Percentiles rank a stretch among this genome's conserved stretches.
phyloP scores from a whole-genome alignment of 2,888 invertebrate species.

The Andricus curvator region DNA sequence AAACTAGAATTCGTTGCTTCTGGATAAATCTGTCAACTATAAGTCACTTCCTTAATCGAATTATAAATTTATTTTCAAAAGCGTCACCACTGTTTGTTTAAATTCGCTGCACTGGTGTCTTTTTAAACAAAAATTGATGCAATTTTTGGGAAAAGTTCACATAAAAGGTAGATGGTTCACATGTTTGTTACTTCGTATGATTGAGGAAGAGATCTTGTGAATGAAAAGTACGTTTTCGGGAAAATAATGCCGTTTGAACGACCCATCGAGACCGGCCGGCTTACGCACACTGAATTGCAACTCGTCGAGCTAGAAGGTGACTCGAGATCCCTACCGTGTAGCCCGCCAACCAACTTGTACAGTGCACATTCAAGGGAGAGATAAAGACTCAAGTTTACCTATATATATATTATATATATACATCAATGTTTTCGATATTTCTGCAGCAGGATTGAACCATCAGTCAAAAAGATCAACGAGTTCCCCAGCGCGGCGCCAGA shows the following conservation, averaged over 20 bases:
- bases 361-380: slow-evolving; percentile 18
- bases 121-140: neutral
- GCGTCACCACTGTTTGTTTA: neutral
- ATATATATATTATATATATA: slow-evolving; percentile 10
- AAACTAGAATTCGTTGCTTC: no score
- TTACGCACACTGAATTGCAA: slow-evolving; percentile 66
- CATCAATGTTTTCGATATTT: slow-evolving; percentile 17
- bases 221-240: neutral
- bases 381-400: slow-evolving; percentile 23
- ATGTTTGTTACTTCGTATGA: neutral
- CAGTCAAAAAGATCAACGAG: slow-evolving; percentile 27
- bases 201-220: neutral
- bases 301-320: slow-evolving; percentile 66
- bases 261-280: slow-evolving; percentile 64
- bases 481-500: neutral
- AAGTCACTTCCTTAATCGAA: neutral
- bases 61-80: neutral
- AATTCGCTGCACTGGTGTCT: neutral
- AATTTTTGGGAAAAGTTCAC: neutral
- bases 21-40: neutral
- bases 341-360: slow-evolving; percentile 63
- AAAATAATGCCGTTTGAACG: slow-evolving; percentile 28
- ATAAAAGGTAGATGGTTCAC: neutral
- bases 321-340: slow-evolving; percentile 65
- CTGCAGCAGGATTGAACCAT: slow-evolving; percentile 19